phyloP scores from a whole-genome alignment of 2,888 invertebrate species.

The Scaptomyza cyrtandrae region DNA sequence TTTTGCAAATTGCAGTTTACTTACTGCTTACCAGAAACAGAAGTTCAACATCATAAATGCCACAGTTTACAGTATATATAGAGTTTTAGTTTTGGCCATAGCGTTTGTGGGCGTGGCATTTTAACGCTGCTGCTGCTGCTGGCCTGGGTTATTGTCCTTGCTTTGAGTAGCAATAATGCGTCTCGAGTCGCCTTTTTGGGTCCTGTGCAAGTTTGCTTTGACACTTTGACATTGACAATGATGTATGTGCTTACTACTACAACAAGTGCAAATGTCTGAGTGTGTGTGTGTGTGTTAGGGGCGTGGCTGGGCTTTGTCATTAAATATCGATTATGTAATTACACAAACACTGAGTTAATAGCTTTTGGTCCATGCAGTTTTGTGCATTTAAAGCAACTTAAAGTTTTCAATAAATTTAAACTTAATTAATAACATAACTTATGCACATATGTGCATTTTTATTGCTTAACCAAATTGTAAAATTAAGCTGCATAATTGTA shows the following conservation, averaged over 20 bases:
- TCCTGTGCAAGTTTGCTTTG: slow-evolving; percentile 71
- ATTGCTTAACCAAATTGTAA: not conserved
- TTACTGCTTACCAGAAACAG: slow-evolving; percentile 30
- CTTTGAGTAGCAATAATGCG: slow-evolving; percentile 44
- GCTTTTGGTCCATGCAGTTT: slow-evolving; percentile 13
- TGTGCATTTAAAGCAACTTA: slow-evolving; percentile 2
- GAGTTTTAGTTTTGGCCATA: slow-evolving; percentile 6
- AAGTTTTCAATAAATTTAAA: not conserved
- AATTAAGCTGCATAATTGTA: slow-evolving; percentile 24
- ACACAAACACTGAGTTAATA: slow-evolving; percentile 52
- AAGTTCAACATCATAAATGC: slow-evolving; percentile 71
- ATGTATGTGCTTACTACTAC: slow-evolving; percentile 70
- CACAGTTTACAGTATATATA: slow-evolving; percentile 17
- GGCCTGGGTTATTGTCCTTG: slow-evolving; percentile 60
- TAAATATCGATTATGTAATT: slow-evolving; percentile 74
- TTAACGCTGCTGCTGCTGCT: slow-evolving; percentile 35
- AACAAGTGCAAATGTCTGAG: slow-evolving; percentile 25
- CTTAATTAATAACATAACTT: no score
- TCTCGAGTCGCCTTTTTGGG: slow-evolving; percentile 37
- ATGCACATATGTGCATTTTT: no score
- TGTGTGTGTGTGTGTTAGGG: slow-evolving; percentile 33
- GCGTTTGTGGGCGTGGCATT: slow-evolving; percentile 52
- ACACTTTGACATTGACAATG: slow-evolving; percentile 83
- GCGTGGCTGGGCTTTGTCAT: slow-evolving; percentile 62
- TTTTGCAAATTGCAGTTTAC: slow-evolving; percentile 67